Evolutionary conservation across 2,113 vertebrate genomes (phyloP), one percentile per base, ranked within the genome.

Genomic region (Callionymus lyra): DNA sequence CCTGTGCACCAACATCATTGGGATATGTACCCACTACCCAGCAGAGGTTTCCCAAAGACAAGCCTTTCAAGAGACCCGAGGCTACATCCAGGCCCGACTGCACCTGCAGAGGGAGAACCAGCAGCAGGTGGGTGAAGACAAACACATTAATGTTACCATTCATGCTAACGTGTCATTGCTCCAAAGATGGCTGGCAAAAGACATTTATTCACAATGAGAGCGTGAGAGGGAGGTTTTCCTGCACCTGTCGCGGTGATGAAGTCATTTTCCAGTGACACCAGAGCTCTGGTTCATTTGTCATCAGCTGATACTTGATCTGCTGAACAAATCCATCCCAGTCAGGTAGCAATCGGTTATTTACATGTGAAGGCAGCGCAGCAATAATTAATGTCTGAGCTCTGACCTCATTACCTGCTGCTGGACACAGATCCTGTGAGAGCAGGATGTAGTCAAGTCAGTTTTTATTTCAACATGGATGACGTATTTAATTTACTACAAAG

Each of bases 41-140:
- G 92, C 93, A 0, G 94, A 98, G 77, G 94, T 98, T 50, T 95
- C 94, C 1, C 94, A 98, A 83, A 88, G 94, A 42, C 93, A 98
- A 76, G 94, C 94, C 47, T 97, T 97, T 74, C 91, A 95, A 77
- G 94, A 98, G 82, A 98, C 93, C 16, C 80, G 92, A 0, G 93
- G 92, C 36, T 97, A 95, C 79, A 97, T 97, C 82, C 93, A 98
- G 77, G 94, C 94, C 0, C 74, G 94, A 31, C 80, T 98, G 59
- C 92, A 97, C 58, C 84, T 95, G 47, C 93, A 98, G 81, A 85
- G 87, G 6, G 94, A 98, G 73, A 98, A 98, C 64, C 89, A 93
- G 8, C 94, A 98, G 77, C 94, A 98, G 90, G 94, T 98, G 4
- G 8, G 21, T 27, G 21, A 27, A 27, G 4, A 27, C 21, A 27